Base-by-base conservation (phyloP, 2,113 vertebrate genomes). In the Sebastes schlegelii region DNA sequence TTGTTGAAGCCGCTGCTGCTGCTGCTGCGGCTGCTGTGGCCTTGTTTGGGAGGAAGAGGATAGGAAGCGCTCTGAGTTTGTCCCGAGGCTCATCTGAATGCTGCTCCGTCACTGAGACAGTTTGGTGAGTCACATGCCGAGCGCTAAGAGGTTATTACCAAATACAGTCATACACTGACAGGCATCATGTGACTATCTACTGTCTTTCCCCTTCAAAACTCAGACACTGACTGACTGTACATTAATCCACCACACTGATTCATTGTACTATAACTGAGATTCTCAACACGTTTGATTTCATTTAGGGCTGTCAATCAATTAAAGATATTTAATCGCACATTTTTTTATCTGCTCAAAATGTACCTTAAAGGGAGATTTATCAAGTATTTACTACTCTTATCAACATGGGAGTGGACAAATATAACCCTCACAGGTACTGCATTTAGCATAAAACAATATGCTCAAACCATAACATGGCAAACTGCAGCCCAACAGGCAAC, bases 71-170 rank as follows among this genome's bases (percentile, higher is more conserved):
- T 48, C 21, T 10, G 0, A 61, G 67, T 65, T 9, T 76, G 57
- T 62, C 72, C 55, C 6, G 12, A 54, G 51, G 48, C 23, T 79
- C 34, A 46, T 74, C 74, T 74, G 9, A 86, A 77, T 14, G 6
- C 42, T n/a, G 72, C 48, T 23, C 13, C 8, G 8, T 62, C 77
- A 64, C 75, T 42, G 21, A 73, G 2, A 34, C 40, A 48, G 48
- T 66, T 63, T 62, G 49, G 83, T 58, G 83, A 86, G 62, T 86
- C 83, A 86, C 74, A 66, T 14, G 52, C 13, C 34, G 23, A 9
- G 55, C 1, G 4, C 19, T 1, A 16, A 46, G 64, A 81, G 6
- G 26, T 52, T 63, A 21, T 84, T 48, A 84, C 82, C 78, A 87
- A 79, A 89, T 73, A 84, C 14, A 83, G 77, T 74, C 75, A 80